A percentile compares a stretch with the other conserved stretches of the same genome.
These are phyloP conservation scores for Oligia strigilis DNA, from an alignment of 2,888 invertebrate genomes.

Conservation along the genomic window DNA sequence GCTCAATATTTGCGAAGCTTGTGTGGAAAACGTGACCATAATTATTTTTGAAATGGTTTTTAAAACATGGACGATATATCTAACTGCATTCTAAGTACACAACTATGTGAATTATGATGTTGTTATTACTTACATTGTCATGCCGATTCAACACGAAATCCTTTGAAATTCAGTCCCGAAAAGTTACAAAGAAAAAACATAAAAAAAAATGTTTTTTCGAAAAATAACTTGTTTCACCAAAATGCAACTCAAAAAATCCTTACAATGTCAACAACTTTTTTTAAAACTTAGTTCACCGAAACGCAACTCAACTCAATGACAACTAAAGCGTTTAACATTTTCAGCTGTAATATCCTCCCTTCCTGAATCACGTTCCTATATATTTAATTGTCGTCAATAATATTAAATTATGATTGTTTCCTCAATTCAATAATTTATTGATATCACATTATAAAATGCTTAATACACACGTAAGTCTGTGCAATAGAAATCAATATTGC, in stretches of 20 bases:
- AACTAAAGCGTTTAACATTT: constrained; percentile 6
- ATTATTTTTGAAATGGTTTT: constrained; percentile 32
- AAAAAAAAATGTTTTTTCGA: no score
- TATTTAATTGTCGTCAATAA: constrained; percentile 1
- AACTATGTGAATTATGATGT: background rate
- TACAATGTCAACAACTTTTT: background rate
- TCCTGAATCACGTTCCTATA: constrained; percentile 3
- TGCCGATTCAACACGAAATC: no score
- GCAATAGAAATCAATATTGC: background rate
- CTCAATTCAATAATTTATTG: constrained; percentile 10
- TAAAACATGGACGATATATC: constrained; percentile 14
- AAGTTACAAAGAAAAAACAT: background rate
- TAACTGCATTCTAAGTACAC: background rate
- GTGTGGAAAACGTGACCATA: constrained; percentile 38
- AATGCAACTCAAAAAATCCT: constrained; percentile 1
- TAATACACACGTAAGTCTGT: background rate
- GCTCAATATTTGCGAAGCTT: constrained; percentile 45
- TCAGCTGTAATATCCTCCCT: constrained; percentile 7
- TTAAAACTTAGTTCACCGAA: background rate
- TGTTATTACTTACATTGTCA: constrained; percentile 13
- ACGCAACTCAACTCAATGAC: background rate
- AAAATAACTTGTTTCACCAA: background rate
- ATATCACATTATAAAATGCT: constrained; percentile 13
- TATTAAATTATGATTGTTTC: constrained; percentile 12
- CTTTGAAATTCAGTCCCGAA: background rate